Evolutionary conservation across 2,797 vertebrate genomes (phyloP).

Genomic region (Hybognathus amarus): DNA sequence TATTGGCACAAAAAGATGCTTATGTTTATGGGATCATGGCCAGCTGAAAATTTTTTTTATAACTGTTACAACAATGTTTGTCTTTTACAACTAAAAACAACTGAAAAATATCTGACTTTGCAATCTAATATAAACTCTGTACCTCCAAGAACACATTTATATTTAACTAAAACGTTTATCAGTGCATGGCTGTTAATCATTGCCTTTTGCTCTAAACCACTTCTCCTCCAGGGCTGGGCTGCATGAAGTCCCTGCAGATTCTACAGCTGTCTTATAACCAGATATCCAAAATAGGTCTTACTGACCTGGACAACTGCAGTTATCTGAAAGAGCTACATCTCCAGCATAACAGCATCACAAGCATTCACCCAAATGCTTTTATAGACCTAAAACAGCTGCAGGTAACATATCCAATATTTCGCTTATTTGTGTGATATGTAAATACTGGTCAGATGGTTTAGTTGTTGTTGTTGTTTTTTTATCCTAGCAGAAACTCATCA

Average conservation of each 20-base stretch:
- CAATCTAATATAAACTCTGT: not conserved
- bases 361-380: conserved; percentile 81
- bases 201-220: conserved; percentile 8
- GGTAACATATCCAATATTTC: conserved; percentile 69
- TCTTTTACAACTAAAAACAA: not conserved
- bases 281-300: conserved; percentile 73
- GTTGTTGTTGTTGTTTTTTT: not conserved
- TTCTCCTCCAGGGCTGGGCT: conserved; percentile 66
- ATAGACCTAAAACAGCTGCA: conserved; percentile 78
- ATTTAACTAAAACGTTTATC: conserved; percentile 3
- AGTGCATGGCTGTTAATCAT: conserved; percentile 17
- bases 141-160: not conserved
- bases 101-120: not conserved
- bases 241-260: conserved; percentile 71
- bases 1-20: not conserved
- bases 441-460: not conserved
- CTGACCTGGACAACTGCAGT: conserved; percentile 77
- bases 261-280: conserved; percentile 83
- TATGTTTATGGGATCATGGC: not conserved
- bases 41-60: not conserved
- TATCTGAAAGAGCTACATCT: conserved; percentile 81
- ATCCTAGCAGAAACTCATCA: not conserved
- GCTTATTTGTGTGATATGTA: not conserved
- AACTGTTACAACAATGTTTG: not conserved
- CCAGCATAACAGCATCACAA: conserved; percentile 82